Conservation (phyloP, 2,797 vertebrate species). For the Trichosurus vulpecula region DNA sequence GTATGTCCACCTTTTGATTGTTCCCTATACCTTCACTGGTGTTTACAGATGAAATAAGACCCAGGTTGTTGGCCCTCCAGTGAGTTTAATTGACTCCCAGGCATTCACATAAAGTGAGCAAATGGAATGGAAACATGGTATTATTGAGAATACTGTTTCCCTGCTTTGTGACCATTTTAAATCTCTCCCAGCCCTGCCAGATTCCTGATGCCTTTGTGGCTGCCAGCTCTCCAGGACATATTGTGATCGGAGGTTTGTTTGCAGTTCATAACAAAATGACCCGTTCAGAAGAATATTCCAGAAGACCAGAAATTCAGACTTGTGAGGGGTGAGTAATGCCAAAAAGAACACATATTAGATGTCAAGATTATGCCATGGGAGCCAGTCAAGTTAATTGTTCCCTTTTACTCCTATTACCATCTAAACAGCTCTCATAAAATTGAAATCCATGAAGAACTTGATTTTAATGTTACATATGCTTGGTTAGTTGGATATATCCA, state of each 20-base stretch:
- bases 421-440: slow-evolving; percentile 41
- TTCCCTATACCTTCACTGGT: slow-evolving; percentile 61
- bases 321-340: slow-evolving; percentile 88
- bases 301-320: slow-evolving; percentile 80
- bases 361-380: not conserved
- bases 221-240: slow-evolving; percentile 85
- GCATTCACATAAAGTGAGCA: slow-evolving; percentile 58
- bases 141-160: slow-evolving; percentile 73
- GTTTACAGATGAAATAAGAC: slow-evolving; percentile 79
- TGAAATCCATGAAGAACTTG: not conserved
- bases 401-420: not conserved
- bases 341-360: not conserved
- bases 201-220: slow-evolving; percentile 77
- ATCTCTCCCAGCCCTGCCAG: slow-evolving; percentile 76
- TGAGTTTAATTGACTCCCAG: slow-evolving; percentile 58
- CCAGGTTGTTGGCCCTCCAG: slow-evolving; percentile 21
- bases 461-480: slow-evolving; percentile 10
- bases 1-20: slow-evolving; percentile 65
- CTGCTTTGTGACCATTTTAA: slow-evolving; percentile 69
- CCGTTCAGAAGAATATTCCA: slow-evolving; percentile 71
- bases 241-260: slow-evolving; percentile 91
- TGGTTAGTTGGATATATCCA: not conserved
- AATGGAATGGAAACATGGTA: slow-evolving; percentile 79
- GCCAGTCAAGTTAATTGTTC: not conserved
- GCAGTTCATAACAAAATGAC: slow-evolving; percentile 86